Evolutionary conservation across 2,113 vertebrate species (phyloP), one percentile per base, ranked within the genome.

Genomic region (Falco punctatus): DNA sequence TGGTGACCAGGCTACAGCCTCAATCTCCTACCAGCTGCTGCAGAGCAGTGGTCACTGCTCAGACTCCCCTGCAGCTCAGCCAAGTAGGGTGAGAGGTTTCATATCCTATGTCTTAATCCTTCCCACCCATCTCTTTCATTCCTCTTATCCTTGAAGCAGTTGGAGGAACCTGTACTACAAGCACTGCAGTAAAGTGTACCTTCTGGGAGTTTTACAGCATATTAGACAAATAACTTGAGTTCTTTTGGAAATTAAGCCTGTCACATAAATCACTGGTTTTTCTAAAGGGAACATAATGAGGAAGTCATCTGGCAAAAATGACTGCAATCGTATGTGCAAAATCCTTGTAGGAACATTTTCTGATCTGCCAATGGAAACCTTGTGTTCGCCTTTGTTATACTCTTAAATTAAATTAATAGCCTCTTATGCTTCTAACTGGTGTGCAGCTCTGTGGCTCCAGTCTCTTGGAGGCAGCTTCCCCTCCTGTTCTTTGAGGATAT

Each of bases 221-320:
- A 57, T 86, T 28, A 84, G 61, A 49, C 65, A 88, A 92, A 83
- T 74, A 92, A 88, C 16, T 4, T 11, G 33, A 42, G 82, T 57
- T 88, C n/a, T 78, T 86, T 65, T 71, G 48, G 72, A 92, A 96
- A 84, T 81, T 28, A 71, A 32, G 72, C 49, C 48, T 58, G 64
- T 54, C 72, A 81, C 32, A 44, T 86, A 87, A 86, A 88, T 92
- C 80, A 52, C n/a, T 46, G 28, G 0, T 44, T 90, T 91, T 94
- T 86, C 75, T 81, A 71, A 86, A 93, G 67, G 26, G 49, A 88
- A 77, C 28, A 28, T 66, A 73, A 80, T 15, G 64, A 93, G 57
- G 85, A 96, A 95, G 48, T 86, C n/a, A 92, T 88, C 90, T 78
- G 67, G 72, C 90, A 81, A 72, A 81, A 81, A n/a, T 71, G 51